These are phyloP conservation scores for Dreissena polymorpha DNA, from an alignment of 1,140 invertebrate genomes.

Conservation along the genomic window DNA sequence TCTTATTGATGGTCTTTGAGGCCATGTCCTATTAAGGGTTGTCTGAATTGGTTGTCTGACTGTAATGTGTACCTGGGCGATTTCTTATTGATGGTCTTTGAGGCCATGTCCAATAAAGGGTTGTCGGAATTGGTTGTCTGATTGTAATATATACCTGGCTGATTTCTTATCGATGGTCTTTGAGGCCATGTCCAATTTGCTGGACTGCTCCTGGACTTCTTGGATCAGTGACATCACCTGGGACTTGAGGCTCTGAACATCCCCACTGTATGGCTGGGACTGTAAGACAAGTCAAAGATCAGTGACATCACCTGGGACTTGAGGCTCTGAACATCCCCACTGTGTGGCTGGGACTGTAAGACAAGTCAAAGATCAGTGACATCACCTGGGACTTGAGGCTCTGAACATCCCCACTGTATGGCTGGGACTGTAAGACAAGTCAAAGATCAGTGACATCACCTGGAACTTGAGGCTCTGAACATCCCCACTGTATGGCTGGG, in stretches of 20 bases:
- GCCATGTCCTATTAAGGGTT: constrained; percentile 37
- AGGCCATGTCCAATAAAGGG: constrained; percentile 29
- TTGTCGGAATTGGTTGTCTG: too few species aligned
- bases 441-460: too few species aligned
- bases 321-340: too few species aligned
- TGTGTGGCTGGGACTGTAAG: too few species aligned
- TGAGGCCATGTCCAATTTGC: constrained; percentile 36
- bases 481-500: too few species aligned
- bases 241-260: constrained; percentile 50
- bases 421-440: constrained; percentile 38
- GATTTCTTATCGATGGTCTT: constrained; percentile 48
- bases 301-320: too few species aligned
- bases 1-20: constrained; percentile 42
- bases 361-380: constrained; percentile 48
- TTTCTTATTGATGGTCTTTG: constrained; percentile 45
- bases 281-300: too few species aligned
- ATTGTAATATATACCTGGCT: constrained; percentile 22
- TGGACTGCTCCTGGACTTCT: constrained; percentile 46
- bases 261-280: constrained; percentile 27
- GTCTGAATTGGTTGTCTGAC: too few species aligned
- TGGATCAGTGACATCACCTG: constrained; percentile 54
- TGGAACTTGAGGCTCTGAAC: too few species aligned
- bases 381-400: constrained; percentile 52
- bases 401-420: constrained; percentile 44
- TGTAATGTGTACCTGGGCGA: constrained; percentile 29